Base-by-base conservation (phyloP, 2,888 invertebrate species). In the Lordiphosa fenestrarum region DNA sequence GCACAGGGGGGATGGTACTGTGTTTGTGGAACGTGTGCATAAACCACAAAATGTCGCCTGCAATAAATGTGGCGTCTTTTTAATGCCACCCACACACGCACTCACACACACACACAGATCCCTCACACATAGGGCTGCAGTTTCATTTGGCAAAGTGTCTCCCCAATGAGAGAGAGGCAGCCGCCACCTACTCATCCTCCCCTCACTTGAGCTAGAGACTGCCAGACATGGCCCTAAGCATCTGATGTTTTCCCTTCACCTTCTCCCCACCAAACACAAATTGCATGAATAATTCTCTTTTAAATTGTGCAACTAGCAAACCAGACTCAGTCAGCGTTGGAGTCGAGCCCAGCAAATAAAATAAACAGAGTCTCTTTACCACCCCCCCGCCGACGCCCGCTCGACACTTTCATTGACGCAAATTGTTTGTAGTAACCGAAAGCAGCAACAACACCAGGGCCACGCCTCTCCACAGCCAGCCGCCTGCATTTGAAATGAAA, bases 261-360 rank as follows among this genome's bases (percentile, higher is more conserved):
- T 15, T 19, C 46, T 21, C 33, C 37, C 41, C 50, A 52, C 44
- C 51, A 35, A 57, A 68, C 70, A 64, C 83, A 81, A 81, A 85
- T 81, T 85, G 81, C 85, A 83, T 83, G 84, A 82, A 85, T 82
- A 84, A 80, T 80, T 80, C 80, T 66, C 80, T 80, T 84, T 80
- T 68, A 84, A 84, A 84, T 84, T 84, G 83, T 72, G 75, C 72
- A 78, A 71, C 73, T 73, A 58, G 73, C 46, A 35, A 47, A 44
- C 42, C 44, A 36, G 55, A 46, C 42, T n/a, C 37, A 37, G 25
- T 7, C 36, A 30, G 38, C 23, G 30, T 13, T 44, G 21, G 50
- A 51, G 49, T 44, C 44, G 44, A 46, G 59, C 19, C 53, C 57
- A 46, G 64, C 46, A 73, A 70, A 71, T 77, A 81, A 81, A 81